These are phyloP conservation scores for Julus scanicus DNA, from an alignment of 2,888 invertebrate genomes.

Conservation along the genomic window DNA sequence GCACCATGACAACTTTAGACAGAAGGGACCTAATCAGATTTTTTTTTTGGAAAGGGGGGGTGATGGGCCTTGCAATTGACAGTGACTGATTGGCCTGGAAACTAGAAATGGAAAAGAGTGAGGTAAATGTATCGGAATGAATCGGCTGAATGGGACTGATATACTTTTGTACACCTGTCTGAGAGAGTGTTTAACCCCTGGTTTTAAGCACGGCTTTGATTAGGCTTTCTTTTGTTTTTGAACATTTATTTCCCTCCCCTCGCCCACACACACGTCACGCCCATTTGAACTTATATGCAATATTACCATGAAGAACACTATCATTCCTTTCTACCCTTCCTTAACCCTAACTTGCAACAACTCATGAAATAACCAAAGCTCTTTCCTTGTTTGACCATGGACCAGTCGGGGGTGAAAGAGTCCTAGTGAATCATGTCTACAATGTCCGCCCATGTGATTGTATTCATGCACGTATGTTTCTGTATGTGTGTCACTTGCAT, in stretches of 20 bases:
- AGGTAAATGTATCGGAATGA: not conserved
- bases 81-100: constrained; percentile 34
- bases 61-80: not conserved
- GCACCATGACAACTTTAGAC: not conserved
- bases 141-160: not conserved
- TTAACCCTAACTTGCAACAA: not conserved
- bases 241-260: not conserved
- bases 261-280: not conserved
- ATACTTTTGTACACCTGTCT: not conserved
- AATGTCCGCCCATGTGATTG: constrained; percentile 35
- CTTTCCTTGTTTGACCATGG: constrained; percentile 35
- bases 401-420: not conserved
- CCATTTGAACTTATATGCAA: not conserved
- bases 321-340: not conserved
- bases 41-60: not conserved
- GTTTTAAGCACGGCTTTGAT: not conserved
- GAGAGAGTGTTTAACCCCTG: not conserved
- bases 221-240: not conserved
- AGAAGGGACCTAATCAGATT: not conserved
- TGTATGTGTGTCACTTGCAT: constrained; percentile 29
- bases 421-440: constrained; percentile 9
- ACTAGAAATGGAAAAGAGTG: not conserved
- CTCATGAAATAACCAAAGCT: not conserved
- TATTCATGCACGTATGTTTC: constrained; percentile 23
- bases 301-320: not conserved